phyloP scores from a whole-genome alignment of 2,888 invertebrate species.

The Cheilosia vernalis region DNA sequence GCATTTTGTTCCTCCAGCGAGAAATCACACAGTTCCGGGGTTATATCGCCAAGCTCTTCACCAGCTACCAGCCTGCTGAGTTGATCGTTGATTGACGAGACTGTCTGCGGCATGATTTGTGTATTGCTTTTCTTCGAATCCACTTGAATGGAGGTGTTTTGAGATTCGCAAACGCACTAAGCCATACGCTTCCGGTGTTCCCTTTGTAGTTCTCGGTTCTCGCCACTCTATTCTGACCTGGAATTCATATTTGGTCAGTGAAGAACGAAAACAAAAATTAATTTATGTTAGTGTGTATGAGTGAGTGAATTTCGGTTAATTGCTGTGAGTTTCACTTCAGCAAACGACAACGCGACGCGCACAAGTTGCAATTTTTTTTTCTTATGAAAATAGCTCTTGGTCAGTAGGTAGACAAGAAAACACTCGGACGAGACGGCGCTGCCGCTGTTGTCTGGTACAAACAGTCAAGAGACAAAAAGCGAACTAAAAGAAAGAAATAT shows the following conservation, averaged over 20 bases:
- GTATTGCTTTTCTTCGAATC: background rate
- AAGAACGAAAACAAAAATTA: constrained; percentile 53
- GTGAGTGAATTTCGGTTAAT: constrained; percentile 51
- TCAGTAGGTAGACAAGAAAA: constrained; percentile 50
- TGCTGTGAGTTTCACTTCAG: constrained; percentile 25
- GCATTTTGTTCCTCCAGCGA: constrained; percentile 93
- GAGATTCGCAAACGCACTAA: constrained; percentile 54
- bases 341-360: constrained; percentile 30
- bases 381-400: constrained; percentile 20
- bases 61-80: constrained; percentile 86
- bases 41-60: constrained; percentile 87
- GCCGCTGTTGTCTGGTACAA: constrained; percentile 35
- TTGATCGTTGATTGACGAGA: constrained; percentile 81
- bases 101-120: constrained; percentile 67
- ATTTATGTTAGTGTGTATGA: constrained; percentile 13
- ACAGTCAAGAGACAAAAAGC: constrained; percentile 55
- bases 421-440: constrained; percentile 14
- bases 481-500: constrained; percentile 58
- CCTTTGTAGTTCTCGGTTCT: constrained; percentile 30
- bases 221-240: constrained; percentile 64
- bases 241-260: constrained; percentile 73
- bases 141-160: constrained; percentile 16
- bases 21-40: constrained; percentile 92
- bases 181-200: constrained; percentile 55
- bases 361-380: constrained; percentile 54